These are phyloP conservation scores for Chloropsis cyanopogon DNA, from an alignment of 2,113 vertebrate species.

Conservation along the genomic window DNA sequence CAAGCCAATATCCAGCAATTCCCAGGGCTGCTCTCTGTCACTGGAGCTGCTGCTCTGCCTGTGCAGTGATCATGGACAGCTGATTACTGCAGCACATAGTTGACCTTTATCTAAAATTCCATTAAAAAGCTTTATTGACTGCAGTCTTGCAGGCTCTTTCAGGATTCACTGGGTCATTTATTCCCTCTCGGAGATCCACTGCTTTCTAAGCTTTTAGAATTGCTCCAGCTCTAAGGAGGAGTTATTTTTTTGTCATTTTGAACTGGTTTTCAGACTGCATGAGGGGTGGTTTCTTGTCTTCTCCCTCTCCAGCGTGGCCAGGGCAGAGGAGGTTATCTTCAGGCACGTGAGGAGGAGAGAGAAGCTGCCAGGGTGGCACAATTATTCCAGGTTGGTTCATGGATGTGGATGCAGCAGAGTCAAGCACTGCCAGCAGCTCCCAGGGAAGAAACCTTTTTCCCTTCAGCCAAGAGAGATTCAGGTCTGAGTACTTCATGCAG, in stretches of 20 bases:
- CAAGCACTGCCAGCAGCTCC: not conserved
- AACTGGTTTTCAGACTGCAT: not conserved
- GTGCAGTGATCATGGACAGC: not conserved
- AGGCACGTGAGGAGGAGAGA: not conserved
- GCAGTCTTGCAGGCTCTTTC: constrained; percentile 1
- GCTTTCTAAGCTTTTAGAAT: not conserved
- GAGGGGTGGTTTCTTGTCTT: not conserved
- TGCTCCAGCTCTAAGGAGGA: not conserved
- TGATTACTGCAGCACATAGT: constrained; percentile 24
- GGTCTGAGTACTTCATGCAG: not conserved
- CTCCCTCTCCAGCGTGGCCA: not conserved
- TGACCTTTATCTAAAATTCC: constrained; percentile 63
- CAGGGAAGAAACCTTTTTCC: not conserved
- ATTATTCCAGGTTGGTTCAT: not conserved
- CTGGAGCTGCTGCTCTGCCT: not conserved
- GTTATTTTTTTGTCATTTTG: not conserved
- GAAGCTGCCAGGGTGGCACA: not conserved
- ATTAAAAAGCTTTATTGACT: constrained; percentile 56
- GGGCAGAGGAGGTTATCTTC: not conserved
- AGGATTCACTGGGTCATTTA: constrained; percentile 45
- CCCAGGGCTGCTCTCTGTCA: not conserved
- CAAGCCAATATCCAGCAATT: not conserved
- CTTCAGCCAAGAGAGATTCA: not conserved
- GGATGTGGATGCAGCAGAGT: not conserved
- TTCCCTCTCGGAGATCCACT: not conserved